Conservation (phyloP, 2,888 invertebrate genomes). For the Zhuqinia jingwanae region DNA sequence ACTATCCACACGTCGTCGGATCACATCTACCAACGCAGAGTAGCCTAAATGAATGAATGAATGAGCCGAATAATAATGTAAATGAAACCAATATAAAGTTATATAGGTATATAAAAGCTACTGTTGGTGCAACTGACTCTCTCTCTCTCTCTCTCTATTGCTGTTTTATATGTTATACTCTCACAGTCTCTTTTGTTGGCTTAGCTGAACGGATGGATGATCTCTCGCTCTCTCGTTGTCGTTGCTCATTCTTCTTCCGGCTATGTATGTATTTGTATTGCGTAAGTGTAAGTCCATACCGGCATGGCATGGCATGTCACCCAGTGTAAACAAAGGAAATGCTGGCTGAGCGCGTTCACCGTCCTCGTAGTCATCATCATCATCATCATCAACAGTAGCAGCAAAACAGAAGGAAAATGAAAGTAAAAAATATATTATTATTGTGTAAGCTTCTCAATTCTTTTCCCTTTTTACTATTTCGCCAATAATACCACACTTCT, state of each 20-base stretch:
- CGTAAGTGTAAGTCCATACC: not conserved
- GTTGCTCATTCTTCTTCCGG: not conserved
- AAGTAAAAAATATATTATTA: too few relatives aligned
- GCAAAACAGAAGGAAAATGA: conserved; percentile 2
- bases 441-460: conserved; percentile 5
- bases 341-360: conserved; percentile 28
- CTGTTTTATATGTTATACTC: not conserved
- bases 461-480: conserved; percentile 19
- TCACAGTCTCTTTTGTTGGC: not conserved
- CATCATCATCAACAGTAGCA: conserved; percentile 11
- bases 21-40: not conserved
- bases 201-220: conserved; percentile 12
- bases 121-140: not conserved
- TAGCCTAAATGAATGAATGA: not conserved
- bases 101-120: not conserved
- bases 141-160: not conserved
- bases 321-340: conserved; percentile 38
- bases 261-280: not conserved
- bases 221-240: conserved; percentile 1
- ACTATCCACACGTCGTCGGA: not conserved
- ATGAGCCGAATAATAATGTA: not conserved
- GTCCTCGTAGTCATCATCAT: not conserved
- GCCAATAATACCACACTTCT: not conserved
- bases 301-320: conserved; percentile 12
- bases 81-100: not conserved